Conservation (phyloP, 2,888 invertebrate species). For the Drosophila villosipedis region DNA sequence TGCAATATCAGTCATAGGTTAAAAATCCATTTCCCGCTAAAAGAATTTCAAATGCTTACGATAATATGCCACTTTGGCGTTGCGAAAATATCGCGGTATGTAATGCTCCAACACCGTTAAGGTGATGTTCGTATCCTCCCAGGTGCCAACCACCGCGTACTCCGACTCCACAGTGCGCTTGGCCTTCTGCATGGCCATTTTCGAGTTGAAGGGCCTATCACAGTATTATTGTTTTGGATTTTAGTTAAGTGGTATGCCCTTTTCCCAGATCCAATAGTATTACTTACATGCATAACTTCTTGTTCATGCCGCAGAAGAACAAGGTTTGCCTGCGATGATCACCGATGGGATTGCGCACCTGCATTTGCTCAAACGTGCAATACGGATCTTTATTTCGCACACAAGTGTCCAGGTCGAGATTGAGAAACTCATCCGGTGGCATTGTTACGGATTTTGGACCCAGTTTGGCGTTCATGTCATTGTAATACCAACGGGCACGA, state of each 20-base stretch:
- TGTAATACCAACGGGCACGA: constrained; percentile 95
- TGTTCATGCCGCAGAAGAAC: constrained; percentile 96
- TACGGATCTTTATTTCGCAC: constrained; percentile 92
- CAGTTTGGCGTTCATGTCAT: constrained; percentile 86
- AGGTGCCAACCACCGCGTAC: constrained; percentile 94
- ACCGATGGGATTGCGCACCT: constrained; percentile 92
- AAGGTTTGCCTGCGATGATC: constrained; percentile 94
- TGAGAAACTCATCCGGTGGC: constrained; percentile 88
- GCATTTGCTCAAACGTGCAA: constrained; percentile 92
- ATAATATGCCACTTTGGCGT: constrained; percentile 91
- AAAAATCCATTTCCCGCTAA: neutral
- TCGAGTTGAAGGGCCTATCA: constrained; percentile 93
- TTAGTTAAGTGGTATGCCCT: neutral
- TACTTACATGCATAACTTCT: constrained; percentile 91
- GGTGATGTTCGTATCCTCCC: constrained; percentile 94
- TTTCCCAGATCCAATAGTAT: neutral
- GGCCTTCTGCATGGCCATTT: constrained; percentile 92
- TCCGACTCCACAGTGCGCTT: constrained; percentile 94
- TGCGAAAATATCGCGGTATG: constrained; percentile 92
- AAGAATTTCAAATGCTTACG: constrained; percentile 86
- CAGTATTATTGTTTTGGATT: neutral
- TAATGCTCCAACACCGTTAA: constrained; percentile 93
- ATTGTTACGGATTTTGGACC: constrained; percentile 85
- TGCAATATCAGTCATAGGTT: constrained; percentile 57
- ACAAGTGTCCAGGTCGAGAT: constrained; percentile 95